A percentile compares a stretch with the other conserved stretches of the same genome.
phyloP scores from a whole-genome alignment of 2,113 vertebrate species.

The Pseudois nayaur region DNA sequence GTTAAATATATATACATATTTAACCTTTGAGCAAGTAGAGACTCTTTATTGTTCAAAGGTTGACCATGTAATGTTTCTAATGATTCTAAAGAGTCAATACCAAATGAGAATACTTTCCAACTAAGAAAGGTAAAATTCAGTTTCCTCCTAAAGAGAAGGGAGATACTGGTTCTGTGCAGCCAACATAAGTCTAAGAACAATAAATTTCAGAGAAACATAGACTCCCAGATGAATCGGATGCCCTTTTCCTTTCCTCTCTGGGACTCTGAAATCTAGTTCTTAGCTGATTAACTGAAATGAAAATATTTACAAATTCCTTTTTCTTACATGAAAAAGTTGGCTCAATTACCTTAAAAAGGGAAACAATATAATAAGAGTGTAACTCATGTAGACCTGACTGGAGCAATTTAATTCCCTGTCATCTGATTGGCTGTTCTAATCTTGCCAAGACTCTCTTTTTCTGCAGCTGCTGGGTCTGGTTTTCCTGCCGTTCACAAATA shows the following conservation, averaged over 20 bases:
- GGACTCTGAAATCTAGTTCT: background rate
- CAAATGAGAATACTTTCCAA: background rate
- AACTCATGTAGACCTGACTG: background rate
- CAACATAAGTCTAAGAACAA: background rate
- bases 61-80: background rate
- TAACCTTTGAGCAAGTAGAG: background rate
- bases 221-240: background rate
- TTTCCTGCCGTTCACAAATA: background rate
- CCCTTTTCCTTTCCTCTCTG: background rate
- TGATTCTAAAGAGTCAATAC: background rate
- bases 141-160: background rate
- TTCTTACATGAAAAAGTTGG: background rate
- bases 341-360: background rate
- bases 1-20: background rate
- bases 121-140: background rate
- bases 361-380: background rate
- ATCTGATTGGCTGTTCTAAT: background rate
- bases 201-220: background rate
- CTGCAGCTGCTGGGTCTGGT: background rate
- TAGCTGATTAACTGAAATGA: background rate
- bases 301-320: background rate
- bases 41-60: background rate
- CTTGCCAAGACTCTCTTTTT: background rate
- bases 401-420: background rate
- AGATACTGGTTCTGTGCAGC: background rate